These are phyloP conservation scores for Noctuana brunneofusca DNA, from an alignment of 2,888 invertebrate species.

Conservation along the genomic window DNA sequence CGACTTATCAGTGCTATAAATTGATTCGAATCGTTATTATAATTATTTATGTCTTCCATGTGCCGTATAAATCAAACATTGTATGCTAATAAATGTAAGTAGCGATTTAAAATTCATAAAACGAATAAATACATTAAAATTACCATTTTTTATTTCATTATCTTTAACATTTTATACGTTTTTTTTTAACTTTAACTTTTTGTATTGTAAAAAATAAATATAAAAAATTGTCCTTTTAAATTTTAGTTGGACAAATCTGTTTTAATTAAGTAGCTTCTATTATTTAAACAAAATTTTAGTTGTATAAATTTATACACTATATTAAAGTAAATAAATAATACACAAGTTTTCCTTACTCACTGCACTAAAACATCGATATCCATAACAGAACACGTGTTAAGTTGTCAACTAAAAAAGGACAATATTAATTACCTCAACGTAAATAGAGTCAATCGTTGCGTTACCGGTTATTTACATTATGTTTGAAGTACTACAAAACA, in stretches of 20 bases:
- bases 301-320: neutral
- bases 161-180: too few species aligned
- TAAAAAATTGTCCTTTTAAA: neutral
- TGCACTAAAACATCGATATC: neutral
- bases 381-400: neutral
- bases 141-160: too few species aligned
- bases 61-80: neutral
- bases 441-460: slow-evolving; percentile 9
- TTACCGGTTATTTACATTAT: slow-evolving; percentile 13
- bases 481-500: slow-evolving; percentile 8
- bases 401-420: neutral
- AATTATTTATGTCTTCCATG: neutral
- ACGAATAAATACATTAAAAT: neutral
- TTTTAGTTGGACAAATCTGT: neutral
- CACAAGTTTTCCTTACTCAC: neutral
- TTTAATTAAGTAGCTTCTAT: neutral
- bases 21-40: slow-evolving; percentile 10
- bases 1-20: slow-evolving; percentile 10
- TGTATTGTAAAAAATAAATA: too few species aligned
- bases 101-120: neutral
- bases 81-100: neutral
- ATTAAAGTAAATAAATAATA: neutral
- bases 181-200: too few species aligned
- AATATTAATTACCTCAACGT: slow-evolving; percentile 8
- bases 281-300: neutral